phyloP scores from a whole-genome alignment of 92 coral and sea anemone genomes.

The Siderastrea siderea region DNA sequence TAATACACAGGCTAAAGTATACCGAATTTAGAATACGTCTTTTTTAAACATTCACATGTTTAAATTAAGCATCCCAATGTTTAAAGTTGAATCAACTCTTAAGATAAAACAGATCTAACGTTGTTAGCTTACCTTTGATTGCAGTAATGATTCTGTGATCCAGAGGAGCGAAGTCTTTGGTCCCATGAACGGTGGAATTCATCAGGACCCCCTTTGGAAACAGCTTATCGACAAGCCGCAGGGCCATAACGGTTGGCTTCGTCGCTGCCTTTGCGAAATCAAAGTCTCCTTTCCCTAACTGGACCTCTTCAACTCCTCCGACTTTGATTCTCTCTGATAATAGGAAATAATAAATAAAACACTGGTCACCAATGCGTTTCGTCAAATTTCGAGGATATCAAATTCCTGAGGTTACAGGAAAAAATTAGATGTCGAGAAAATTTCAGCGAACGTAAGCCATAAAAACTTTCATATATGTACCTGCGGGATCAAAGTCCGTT shows the following conservation, averaged over 20 bases:
- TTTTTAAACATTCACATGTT: not conserved
- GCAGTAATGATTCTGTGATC: not conserved
- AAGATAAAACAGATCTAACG: not conserved
- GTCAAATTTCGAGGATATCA: too few relatives aligned
- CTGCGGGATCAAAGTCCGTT: too few relatives aligned
- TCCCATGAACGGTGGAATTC: not conserved
- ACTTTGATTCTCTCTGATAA: conserved; percentile 13
- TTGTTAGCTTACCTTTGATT: conserved; percentile 23
- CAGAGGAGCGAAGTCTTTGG: conserved; percentile 10
- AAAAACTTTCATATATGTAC: too few relatives aligned
- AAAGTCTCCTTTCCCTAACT: not conserved
- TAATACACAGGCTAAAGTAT: too few relatives aligned
- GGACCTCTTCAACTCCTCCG: conserved; percentile 3
- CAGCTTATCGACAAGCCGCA: conserved; percentile 6
- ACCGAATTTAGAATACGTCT: not conserved
- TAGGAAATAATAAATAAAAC: too few relatives aligned
- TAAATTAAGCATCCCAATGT: not conserved
- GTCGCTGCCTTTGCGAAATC: not conserved
- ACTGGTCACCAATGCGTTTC: too few relatives aligned
- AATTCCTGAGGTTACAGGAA: too few relatives aligned
- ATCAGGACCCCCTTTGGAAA: not conserved
- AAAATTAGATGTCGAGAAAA: too few relatives aligned
- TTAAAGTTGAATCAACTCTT: too few relatives aligned
- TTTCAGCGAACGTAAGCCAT: too few relatives aligned
- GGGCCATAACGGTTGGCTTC: conserved; percentile 21